Percentiles rank a stretch among this genome's conserved stretches.
phyloP scores from a whole-genome alignment of 2,797 vertebrate genomes.

The Neosilurus mollespiculum region DNA sequence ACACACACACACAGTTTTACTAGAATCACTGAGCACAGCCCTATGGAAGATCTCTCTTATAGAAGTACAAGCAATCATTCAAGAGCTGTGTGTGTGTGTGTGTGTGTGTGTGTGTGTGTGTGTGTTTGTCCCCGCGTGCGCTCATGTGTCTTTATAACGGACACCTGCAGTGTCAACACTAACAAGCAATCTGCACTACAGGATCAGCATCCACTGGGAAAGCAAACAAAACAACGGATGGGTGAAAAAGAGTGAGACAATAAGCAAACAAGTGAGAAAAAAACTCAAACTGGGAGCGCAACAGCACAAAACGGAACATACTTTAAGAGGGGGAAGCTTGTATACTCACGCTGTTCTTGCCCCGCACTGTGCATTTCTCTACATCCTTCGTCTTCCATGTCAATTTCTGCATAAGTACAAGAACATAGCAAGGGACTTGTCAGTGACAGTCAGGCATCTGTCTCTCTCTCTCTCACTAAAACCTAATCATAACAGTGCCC shows the following conservation, averaged over 20 bases:
- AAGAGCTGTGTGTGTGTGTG: slow-evolving; percentile 16
- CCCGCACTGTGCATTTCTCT: slow-evolving; percentile 81
- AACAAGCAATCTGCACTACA: slow-evolving; percentile 55
- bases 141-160: slow-evolving; percentile 29
- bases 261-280: not conserved
- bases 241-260: slow-evolving; percentile 21
- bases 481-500: slow-evolving; percentile 45
- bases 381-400: slow-evolving; percentile 83
- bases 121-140: not conserved
- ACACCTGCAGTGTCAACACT: slow-evolving; percentile 51
- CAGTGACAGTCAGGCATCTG: slow-evolving; percentile 13
- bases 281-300: not conserved
- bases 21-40: slow-evolving; percentile 52
- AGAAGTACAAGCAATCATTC: slow-evolving; percentile 24
- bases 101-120: slow-evolving; percentile 1
- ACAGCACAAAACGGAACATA: not conserved
- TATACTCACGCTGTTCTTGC: slow-evolving; percentile 82
- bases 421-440: not conserved
- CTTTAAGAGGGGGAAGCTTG: slow-evolving; percentile 10
- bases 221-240: slow-evolving; percentile 31
- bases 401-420: slow-evolving; percentile 68
- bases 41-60: slow-evolving; percentile 35
- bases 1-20: slow-evolving; percentile 40
- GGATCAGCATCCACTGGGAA: slow-evolving; percentile 4
- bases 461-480: not conserved